Percentiles rank a stretch among this genome's conserved stretches.
Evolutionary conservation across 1,140 invertebrate genomes (phyloP).

Genomic region (Matsumurasca onukii): DNA sequence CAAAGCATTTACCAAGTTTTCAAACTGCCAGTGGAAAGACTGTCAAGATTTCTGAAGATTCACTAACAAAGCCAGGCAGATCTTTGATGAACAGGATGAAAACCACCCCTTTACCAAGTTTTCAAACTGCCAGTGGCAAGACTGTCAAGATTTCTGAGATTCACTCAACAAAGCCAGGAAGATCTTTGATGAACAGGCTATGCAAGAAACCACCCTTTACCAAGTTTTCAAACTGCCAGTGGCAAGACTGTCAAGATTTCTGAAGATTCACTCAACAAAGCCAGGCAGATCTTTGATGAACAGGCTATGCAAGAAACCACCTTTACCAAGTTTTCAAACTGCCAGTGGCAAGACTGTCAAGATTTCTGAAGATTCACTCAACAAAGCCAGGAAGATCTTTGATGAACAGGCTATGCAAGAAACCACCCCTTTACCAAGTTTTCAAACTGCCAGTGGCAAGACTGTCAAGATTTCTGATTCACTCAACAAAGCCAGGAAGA

Average conservation of each 20-base stretch:
- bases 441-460: too few relatives aligned
- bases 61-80: conserved; percentile 33
- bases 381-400: too few relatives aligned
- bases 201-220: too few relatives aligned
- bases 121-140: conserved; percentile 48
- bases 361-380: too few relatives aligned
- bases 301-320: too few relatives aligned
- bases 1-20: conserved; percentile 36
- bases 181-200: too few relatives aligned
- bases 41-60: conserved; percentile 25
- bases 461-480: conserved; percentile 33
- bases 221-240: conserved; percentile 48
- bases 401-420: too few relatives aligned
- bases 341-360: too few relatives aligned
- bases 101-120: too few relatives aligned
- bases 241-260: conserved; percentile 43
- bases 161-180: background rate
- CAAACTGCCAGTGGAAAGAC: conserved; percentile 34
- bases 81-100: conserved; percentile 20
- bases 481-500: conserved; percentile 31
- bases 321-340: too few relatives aligned
- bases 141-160: conserved; percentile 40
- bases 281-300: background rate
- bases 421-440: too few relatives aligned
- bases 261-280: conserved; percentile 25